Evolutionary conservation across 2,888 invertebrate genomes (phyloP), one percentile per base, ranked within the genome.

Genomic region (Pyrochroa serraticornis): DNA sequence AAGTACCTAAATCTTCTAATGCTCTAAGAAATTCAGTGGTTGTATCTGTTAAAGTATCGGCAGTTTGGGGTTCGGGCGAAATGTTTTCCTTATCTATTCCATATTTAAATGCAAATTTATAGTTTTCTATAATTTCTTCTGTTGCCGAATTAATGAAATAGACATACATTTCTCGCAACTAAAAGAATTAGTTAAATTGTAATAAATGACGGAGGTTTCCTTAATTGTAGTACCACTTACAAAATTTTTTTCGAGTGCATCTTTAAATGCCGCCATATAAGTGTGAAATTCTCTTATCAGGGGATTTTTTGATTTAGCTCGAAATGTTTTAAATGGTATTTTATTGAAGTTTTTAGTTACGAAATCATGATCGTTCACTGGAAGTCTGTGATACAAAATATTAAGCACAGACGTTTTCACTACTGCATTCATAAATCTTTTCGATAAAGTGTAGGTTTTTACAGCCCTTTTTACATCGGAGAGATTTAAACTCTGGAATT

Each of bases 231-330:
- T 7, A 37, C 13, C 22, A 46, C 37, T 51, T 22, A 57, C 57
- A 43, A 46, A 57, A 35, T 41, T 33, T 13, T 57, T 57, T 0
- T 57, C 46, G 7, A 57, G n/a, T n/a, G 57, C 57, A n/a, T 57
- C 57, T 30, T 57, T 51, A 35, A 13, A 46, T 3, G 46, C 57
- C 5, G 9, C 8, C 51, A 57, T 41, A 22, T 42, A 57, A 10
- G 31, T n/a, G 32, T 57, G 51, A 36, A 22, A 41, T 6, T 41
- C 7, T 7, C 47, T 36, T 22, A 57, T 42, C 7, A 46, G n/a
- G 3, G 2, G 6, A 22, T 57, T 51, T 7, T 50, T 35, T 14
- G 51, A 51, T 44, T 50, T 49, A 6, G 37, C 6, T 30, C n/a
- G 8, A 9, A 49, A 49, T 3, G 38, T 31, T 34, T 35, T 56